phyloP scores from a whole-genome alignment of 2,113 vertebrate genomes.

The Camarhynchus parvulus region DNA sequence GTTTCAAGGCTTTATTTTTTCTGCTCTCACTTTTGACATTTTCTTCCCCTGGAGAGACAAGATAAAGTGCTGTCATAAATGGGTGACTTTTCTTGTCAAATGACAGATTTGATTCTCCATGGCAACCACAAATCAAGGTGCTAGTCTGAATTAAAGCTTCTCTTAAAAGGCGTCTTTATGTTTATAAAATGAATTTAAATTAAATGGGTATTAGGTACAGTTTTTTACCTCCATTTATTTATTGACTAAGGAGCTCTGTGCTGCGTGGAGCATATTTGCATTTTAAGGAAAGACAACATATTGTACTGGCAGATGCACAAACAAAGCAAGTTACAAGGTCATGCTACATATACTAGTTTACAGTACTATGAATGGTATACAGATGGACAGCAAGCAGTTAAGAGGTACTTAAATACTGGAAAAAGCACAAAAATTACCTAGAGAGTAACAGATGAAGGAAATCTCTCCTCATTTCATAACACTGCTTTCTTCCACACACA shows the following conservation, averaged over 20 bases:
- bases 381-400: conserved; percentile 77
- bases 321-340: conserved; percentile 83
- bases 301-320: conserved; percentile 83
- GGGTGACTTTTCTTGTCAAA: conserved; percentile 91
- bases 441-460: conserved; percentile 63
- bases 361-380: conserved; percentile 73
- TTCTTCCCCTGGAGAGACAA: conserved; percentile 90
- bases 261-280: conserved; percentile 74
- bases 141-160: conserved; percentile 88
- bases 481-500: conserved; percentile 63
- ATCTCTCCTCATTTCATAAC: conserved; percentile 63
- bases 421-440: conserved; percentile 77
- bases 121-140: conserved; percentile 90
- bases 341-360: conserved; percentile 76
- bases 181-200: conserved; percentile 89
- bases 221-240: conserved; percentile 83
- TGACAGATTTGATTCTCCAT: conserved; percentile 91
- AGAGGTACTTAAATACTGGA: conserved; percentile 74
- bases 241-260: conserved; percentile 80
- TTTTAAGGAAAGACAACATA: conserved; percentile 84
- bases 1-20: conserved; percentile 89
- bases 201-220: conserved; percentile 85
- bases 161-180: conserved; percentile 87
- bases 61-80: conserved; percentile 91
- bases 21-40: conserved; percentile 90